Conservation (phyloP, 1,140 invertebrate genomes). For the Atta cephalotes region DNA sequence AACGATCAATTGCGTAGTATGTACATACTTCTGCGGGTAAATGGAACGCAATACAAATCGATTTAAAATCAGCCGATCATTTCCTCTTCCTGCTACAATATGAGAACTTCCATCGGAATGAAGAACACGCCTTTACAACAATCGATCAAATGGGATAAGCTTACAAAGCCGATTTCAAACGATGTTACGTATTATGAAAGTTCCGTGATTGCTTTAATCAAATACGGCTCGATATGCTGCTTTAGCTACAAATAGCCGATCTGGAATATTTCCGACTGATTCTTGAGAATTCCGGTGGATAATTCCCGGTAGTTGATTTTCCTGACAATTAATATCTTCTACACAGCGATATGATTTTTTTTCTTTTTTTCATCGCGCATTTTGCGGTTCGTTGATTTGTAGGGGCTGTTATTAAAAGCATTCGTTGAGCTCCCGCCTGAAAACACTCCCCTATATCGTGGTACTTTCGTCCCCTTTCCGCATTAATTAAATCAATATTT, state of each 20-base stretch:
- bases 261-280: neutral
- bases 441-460: constrained; percentile 4
- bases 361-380: neutral
- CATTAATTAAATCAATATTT: constrained; percentile 59
- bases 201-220: constrained; percentile 58
- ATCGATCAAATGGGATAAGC: constrained; percentile 7
- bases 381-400: constrained; percentile 10
- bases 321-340: constrained; percentile 14
- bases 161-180: constrained; percentile 34
- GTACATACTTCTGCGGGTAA: neutral
- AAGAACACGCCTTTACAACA: constrained; percentile 1
- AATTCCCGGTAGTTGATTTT: constrained; percentile 2
- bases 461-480: constrained; percentile 19
- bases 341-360: neutral
- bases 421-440: neutral
- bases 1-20: neutral
- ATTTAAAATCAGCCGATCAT: neutral
- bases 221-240: constrained; percentile 5
- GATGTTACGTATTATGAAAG: constrained; percentile 40
- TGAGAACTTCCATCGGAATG: neutral
- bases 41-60: neutral
- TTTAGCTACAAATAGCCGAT: neutral
- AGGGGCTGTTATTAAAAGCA: constrained; percentile 29
- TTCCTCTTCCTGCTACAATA: neutral
- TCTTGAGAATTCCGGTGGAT: neutral